Conservation (phyloP, 35 echinoderm and acorn worm species). For the Amphiura filiformis region DNA sequence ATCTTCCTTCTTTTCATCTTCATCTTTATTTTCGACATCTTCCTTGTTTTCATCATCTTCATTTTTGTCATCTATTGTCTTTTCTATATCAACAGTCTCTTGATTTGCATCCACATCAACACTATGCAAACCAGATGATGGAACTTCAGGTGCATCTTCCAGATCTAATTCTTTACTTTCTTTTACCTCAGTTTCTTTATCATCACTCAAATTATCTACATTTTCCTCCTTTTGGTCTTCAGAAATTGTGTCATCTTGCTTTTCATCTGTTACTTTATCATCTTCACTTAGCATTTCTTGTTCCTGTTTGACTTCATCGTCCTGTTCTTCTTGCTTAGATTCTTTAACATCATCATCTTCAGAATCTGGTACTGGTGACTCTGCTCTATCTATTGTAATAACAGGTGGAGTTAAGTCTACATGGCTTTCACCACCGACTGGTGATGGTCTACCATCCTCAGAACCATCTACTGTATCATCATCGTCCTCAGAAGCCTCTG, state of each 20-base stretch:
- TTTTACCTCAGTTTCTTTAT: background rate
- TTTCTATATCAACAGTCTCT: too few relatives aligned
- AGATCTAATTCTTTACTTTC: too few relatives aligned
- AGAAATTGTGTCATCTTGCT: background rate
- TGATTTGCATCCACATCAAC: background rate
- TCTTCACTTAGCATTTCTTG: too few relatives aligned
- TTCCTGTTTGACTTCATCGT: too few relatives aligned
- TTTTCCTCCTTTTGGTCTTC: background rate
- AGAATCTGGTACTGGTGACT: background rate
- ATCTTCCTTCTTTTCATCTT: background rate
- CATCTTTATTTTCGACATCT: constrained; percentile 2
- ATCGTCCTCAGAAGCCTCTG: background rate
- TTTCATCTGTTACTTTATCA: too few relatives aligned
- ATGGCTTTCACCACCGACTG: background rate
- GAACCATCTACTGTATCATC: background rate
- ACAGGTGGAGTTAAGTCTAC: too few relatives aligned
- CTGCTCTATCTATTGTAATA: too few relatives aligned
- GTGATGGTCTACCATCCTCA: too few relatives aligned
- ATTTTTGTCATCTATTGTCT: background rate
- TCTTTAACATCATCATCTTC: constrained; percentile 24
- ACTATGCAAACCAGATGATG: background rate
- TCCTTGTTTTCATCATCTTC: background rate
- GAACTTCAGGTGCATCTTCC: background rate
- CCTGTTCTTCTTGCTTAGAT: too few relatives aligned
- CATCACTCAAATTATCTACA: background rate